Evolutionary conservation across 2,888 invertebrate genomes (phyloP), one percentile per base, ranked within the genome.

Genomic region (Parapristionchus giblindavisi): DNA sequence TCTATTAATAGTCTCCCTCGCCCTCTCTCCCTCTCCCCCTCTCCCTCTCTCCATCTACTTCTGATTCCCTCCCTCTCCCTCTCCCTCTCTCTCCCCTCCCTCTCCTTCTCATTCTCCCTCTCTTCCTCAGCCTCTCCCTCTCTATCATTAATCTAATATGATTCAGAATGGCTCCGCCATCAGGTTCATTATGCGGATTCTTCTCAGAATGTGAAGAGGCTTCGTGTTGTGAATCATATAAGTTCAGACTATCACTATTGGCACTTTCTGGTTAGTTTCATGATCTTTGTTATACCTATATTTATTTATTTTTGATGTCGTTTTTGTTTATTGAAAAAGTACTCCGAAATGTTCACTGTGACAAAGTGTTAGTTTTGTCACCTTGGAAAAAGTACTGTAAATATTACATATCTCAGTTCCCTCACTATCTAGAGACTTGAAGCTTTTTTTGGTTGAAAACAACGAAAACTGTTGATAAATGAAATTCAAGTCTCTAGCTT

Each of bases 171-270:
- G 14, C 51, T 51, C 21, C 51, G 14, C 21, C 21, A n/a, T n/a
- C n/a, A n/a, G 21, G 14, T 48, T 24, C 56, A 56, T 29, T 63
- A 24, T 73, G 73, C 38, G 73, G 73, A 0, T 73, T 61, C 36
- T 61, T 61, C 60, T 51, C 73, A 29, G 73, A 73, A 24, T 73
- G 73, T 51, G 73, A 73, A 21, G 73, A 73, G 48, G 60, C 32
- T 1, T 61, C 60, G n/a, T 73, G 73, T 51, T 73, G 73, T 48
- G 73, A 73, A 38, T 61, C 60, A 24, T 73, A 73, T 36, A 60
- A 61, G 17, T 73, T 73, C 51, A 40, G 73, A 34, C 34, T 73
- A 1, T 73, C 73, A 21, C 73, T 73, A 2, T 51, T 73, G 24
- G 60, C 61, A 29, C 61, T 73, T 17, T 73, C 73, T 21, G 60